Evolutionary conservation across 2,888 invertebrate species (phyloP), one percentile per base, ranked within the genome.

Genomic region (Syritta pipiens): DNA sequence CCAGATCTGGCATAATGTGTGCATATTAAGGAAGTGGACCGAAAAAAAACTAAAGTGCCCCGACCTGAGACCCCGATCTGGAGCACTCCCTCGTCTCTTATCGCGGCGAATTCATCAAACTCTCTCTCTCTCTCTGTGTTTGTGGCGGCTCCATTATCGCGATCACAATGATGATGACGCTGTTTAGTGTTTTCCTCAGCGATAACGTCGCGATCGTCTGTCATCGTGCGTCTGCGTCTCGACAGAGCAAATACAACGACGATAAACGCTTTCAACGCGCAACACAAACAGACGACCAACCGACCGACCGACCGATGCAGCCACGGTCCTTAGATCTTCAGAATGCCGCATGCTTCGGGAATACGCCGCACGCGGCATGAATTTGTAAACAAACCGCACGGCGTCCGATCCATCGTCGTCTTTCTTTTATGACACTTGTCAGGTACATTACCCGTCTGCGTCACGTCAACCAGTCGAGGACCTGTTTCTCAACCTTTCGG

Each of bases 341-440:
- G 65, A 77, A 77, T 71, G 77, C 77, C 71, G 77, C 71, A 59
- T 71, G 77, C 77, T 71, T 69, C 77, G 26, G 65, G 71, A 71
- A 71, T 77, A 71, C 77, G 48, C 59, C 59, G 77, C 77, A 77
- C 77, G 77, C 65, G 77, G 65, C 59, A 65, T 77, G 77, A 77
- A 77, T 77, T 60, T 60, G 71, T 71, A 77, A 77, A 71, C 77
- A 71, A 48, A 30, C 19, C n/a, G 32, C 42, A 17, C 53, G 28
- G 30, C 40, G 55, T 55, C 28, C 32, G 44, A 14, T 19, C 12
- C 44, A 20, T 44, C 1, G 20, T 10, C 26, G 7, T 19, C 24
- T 46, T 19, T 57, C 14, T 28, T 57, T 48, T 68, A 79, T 79
- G 72, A 68, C 74, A 74, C 74, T 79, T 79, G 74, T 79, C 72